phyloP scores from a whole-genome alignment of 2,888 invertebrate species.

The Cheilosia impressa region DNA sequence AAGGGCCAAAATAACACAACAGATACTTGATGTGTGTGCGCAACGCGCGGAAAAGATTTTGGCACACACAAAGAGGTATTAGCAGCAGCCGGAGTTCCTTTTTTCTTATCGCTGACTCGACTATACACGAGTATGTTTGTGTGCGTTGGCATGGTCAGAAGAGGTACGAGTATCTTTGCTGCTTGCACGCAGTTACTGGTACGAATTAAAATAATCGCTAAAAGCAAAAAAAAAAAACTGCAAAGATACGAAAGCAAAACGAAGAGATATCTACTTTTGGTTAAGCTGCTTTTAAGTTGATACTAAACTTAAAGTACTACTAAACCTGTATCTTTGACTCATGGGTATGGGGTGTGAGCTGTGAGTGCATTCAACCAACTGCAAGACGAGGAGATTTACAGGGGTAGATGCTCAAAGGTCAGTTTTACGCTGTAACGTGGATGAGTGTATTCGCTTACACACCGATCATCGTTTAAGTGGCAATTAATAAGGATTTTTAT shows the following conservation, averaged over 20 bases:
- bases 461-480: slow-evolving; percentile 82
- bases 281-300: slow-evolving; percentile 70
- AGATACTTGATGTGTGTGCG: slow-evolving; percentile 49
- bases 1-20: slow-evolving; percentile 56
- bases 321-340: slow-evolving; percentile 62
- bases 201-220: slow-evolving; percentile 72
- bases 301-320: slow-evolving; percentile 72
- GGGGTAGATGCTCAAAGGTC: slow-evolving; percentile 62
- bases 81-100: slow-evolving; percentile 65
- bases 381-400: slow-evolving; percentile 24
- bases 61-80: slow-evolving; percentile 37
- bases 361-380: slow-evolving; percentile 54
- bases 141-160: slow-evolving; percentile 56
- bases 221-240: slow-evolving; percentile 35
- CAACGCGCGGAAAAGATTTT: slow-evolving; percentile 32
- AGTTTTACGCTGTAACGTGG: slow-evolving; percentile 30
- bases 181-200: slow-evolving; percentile 74
- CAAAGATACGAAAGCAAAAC: slow-evolving; percentile 16
- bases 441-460: slow-evolving; percentile 54
- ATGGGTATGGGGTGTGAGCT: slow-evolving; percentile 9
- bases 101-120: slow-evolving; percentile 57
- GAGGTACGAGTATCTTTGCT: slow-evolving; percentile 38
- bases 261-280: slow-evolving; percentile 7
- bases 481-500: slow-evolving; percentile 84
- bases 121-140: slow-evolving; percentile 6